A percentile compares a stretch with the other conserved stretches of the same genome.
phyloP scores from a whole-genome alignment of 1,140 invertebrate species.

The Aphaenogaster rudis region DNA sequence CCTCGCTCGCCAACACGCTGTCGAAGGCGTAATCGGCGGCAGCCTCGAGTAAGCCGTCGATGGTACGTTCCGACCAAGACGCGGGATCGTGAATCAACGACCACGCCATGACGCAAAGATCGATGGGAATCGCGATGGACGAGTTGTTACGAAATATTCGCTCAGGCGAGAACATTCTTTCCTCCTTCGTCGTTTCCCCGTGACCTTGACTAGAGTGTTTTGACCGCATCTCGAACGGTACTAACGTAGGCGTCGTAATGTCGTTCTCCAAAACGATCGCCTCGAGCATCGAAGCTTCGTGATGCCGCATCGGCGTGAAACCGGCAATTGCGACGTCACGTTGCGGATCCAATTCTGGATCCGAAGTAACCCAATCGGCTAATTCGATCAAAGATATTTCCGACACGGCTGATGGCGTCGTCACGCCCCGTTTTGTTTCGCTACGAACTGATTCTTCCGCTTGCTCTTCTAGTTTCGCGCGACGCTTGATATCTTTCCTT shows the following conservation, averaged over 20 bases:
- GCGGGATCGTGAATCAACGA: conserved; percentile 82
- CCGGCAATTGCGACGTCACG: conserved; percentile 66
- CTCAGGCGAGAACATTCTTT: conserved; percentile 64
- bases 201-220: conserved; percentile 1
- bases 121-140: conserved; percentile 75
- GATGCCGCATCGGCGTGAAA: conserved; percentile 75
- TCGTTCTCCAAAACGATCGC: conserved; percentile 79
- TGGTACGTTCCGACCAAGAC: conserved; percentile 79
- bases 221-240: conserved; percentile 72
- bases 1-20: conserved; percentile 74
- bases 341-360: conserved; percentile 45
- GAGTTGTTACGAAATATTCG: conserved; percentile 74
- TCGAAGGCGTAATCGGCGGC: conserved; percentile 78
- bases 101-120: conserved; percentile 85
- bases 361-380: conserved; percentile 73
- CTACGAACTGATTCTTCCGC: background rate
- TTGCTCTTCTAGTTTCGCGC: background rate
- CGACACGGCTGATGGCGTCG: background rate
- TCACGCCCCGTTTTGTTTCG: background rate
- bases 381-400: conserved; percentile 79
- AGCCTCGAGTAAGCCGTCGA: conserved; percentile 80
- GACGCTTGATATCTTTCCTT: conserved; percentile 40
- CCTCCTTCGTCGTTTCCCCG: conserved; percentile 8
- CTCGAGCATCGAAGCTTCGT: conserved; percentile 80
- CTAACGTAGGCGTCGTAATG: conserved; percentile 72